Conservation (phyloP, 2,113 vertebrate species). For the Corydoras sp. region DNA sequence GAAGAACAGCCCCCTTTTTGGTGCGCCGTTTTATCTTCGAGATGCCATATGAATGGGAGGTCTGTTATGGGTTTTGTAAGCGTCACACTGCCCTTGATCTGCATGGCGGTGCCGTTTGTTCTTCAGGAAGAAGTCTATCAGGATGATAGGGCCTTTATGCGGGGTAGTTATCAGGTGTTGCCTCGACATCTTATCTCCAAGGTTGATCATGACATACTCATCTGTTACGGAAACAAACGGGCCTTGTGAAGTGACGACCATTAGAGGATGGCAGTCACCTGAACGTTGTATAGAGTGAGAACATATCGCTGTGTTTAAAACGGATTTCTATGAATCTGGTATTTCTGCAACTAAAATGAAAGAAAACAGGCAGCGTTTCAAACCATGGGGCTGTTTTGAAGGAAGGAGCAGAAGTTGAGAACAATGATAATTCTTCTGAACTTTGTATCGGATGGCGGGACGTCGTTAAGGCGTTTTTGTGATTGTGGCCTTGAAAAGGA, state of each 20-base stretch:
- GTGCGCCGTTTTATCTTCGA: conserved; percentile 16
- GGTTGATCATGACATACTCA: background rate
- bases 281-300: too few species aligned
- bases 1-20: background rate
- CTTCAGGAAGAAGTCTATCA: conserved; percentile 10
- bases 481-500: background rate
- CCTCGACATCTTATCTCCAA: background rate
- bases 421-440: too few species aligned
- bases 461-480: background rate
- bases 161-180: conserved; percentile 15
- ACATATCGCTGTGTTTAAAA: too few species aligned
- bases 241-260: background rate
- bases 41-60: conserved; percentile 21
- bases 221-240: background rate
- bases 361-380: too few species aligned
- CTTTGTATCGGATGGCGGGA: background rate
- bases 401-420: too few species aligned
- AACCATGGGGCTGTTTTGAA: too few species aligned
- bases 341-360: too few species aligned
- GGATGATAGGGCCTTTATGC: conserved; percentile 6
- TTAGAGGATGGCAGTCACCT: too few species aligned
- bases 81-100: conserved; percentile 11
- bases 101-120: conserved; percentile 10
- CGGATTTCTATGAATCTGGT: too few species aligned
- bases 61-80: conserved; percentile 16